phyloP scores from a whole-genome alignment of 2,888 invertebrate genomes.

The Dryococelus australis region DNA sequence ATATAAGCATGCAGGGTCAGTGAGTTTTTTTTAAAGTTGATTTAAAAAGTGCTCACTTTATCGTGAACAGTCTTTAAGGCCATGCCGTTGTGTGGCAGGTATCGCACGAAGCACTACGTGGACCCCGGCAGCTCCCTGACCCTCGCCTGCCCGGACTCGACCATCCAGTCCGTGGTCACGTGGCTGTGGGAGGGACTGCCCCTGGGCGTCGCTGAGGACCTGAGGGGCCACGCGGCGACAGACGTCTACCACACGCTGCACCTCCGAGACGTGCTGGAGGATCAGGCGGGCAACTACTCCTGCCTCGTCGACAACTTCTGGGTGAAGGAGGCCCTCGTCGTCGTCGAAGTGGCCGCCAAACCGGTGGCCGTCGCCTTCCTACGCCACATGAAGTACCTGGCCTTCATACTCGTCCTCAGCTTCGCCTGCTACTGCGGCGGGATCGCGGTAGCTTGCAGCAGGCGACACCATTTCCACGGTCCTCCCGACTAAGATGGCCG shows the following conservation, averaged over 20 bases:
- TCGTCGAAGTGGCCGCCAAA: conserved; percentile 55
- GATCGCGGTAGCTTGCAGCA: conserved; percentile 62
- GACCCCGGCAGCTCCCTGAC: conserved; percentile 55
- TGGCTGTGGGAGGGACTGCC: conserved; percentile 65
- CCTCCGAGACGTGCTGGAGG: conserved; percentile 62
- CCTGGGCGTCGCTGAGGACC: conserved; percentile 54
- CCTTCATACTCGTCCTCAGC: conserved; percentile 64
- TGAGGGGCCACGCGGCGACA: neutral
- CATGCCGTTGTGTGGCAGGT: neutral
- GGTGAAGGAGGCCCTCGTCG: conserved; percentile 63
- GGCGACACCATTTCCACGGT: conserved; percentile 56
- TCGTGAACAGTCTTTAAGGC: too few species aligned
- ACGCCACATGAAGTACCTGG: conserved; percentile 66
- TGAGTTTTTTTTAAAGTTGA: too few species aligned
- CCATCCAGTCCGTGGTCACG: conserved; percentile 60
- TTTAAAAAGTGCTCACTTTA: too few species aligned
- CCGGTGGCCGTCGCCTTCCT: conserved; percentile 61
- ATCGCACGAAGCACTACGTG: neutral
- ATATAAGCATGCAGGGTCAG: too few species aligned
- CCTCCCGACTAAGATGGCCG: neutral
- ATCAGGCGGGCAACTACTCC: conserved; percentile 74
- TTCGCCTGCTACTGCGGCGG: conserved; percentile 67
- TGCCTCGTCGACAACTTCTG: conserved; percentile 70
- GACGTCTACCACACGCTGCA: conserved; percentile 35
- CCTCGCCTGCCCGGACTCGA: conserved; percentile 65